Conservation (phyloP, 2,888 invertebrate genomes). For the Byasa hedistus region DNA sequence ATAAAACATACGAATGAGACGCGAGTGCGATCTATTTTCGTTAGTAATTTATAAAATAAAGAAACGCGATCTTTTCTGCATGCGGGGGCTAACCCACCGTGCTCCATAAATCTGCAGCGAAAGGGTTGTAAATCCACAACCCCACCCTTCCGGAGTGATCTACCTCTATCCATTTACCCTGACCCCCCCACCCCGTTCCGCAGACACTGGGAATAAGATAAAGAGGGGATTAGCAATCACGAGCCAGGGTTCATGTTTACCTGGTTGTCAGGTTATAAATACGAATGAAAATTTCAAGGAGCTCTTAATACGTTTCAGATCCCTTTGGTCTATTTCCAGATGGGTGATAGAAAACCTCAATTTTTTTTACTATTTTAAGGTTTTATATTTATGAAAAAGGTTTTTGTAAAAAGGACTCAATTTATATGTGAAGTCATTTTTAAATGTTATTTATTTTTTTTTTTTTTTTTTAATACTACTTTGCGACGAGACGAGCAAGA, state of each 20-base stretch:
- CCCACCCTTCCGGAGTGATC: conserved; percentile 38
- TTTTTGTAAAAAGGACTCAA: no score
- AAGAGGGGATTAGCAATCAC: conserved; percentile 20
- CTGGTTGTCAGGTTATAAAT: conserved; percentile 56
- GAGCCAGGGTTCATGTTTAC: conserved; percentile 40
- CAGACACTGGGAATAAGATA: conserved; percentile 21
- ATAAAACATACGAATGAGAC: conserved; percentile 1
- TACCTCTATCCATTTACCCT: conserved; percentile 14
- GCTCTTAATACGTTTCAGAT: conserved; percentile 56
- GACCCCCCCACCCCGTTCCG: conserved; percentile 25
- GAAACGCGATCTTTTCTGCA: conserved; percentile 56
- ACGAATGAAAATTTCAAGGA: conserved; percentile 72
- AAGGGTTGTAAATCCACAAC: conserved; percentile 76
- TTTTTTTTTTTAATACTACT: no score
- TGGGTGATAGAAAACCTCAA: conserved; percentile 49
- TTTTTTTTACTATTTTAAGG: conserved; percentile 51
- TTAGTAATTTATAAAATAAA: conserved; percentile 72
- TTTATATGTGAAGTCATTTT: no score
- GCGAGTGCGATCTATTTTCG: conserved; percentile 54
- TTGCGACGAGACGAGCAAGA: no score
- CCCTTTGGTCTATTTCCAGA: conserved; percentile 66
- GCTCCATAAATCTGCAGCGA: conserved; percentile 70
- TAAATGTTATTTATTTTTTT: no score
- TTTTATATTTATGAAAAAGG: no score
- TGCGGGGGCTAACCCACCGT: conserved; percentile 66